Evolutionary conservation across 2,888 invertebrate genomes (phyloP).

Genomic region (Standfussiana lucernea): DNA sequence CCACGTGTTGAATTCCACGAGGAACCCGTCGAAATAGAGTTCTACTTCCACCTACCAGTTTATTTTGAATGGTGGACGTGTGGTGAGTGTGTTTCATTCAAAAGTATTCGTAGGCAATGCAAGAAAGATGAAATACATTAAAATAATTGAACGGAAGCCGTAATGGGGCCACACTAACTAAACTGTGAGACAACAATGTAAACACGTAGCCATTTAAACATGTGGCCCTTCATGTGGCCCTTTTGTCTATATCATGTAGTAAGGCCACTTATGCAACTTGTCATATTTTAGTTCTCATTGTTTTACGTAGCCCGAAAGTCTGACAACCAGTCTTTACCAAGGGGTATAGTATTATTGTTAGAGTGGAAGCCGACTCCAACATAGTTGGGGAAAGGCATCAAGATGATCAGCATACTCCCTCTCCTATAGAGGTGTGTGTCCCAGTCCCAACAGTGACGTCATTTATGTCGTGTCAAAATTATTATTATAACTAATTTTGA

Average conservation of each 20-base stretch:
- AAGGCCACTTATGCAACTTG: slow-evolving; percentile 16
- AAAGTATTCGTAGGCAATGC: slow-evolving; percentile 5
- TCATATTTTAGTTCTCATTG: neutral
- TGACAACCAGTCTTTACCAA: no score
- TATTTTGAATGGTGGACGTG: neutral
- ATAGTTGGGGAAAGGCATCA: no score
- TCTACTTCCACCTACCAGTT: neutral
- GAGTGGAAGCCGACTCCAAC: no score
- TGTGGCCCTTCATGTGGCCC: slow-evolving; percentile 33
- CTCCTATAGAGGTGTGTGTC: no score
- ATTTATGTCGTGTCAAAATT: no score
- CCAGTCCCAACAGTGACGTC: no score
- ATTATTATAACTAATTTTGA: no score
- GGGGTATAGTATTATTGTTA: no score
- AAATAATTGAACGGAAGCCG: slow-evolving; percentile 52
- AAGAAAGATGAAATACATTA: slow-evolving; percentile 39
- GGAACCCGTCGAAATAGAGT: neutral
- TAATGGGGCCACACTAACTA: slow-evolving; percentile 54
- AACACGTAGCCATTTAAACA: slow-evolving; percentile 40
- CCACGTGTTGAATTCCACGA: neutral
- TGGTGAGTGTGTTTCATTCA: neutral
- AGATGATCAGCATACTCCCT: no score
- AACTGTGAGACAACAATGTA: slow-evolving; percentile 45
- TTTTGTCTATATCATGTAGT: slow-evolving; percentile 9
- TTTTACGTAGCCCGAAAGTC: no score